These are phyloP conservation scores for Lochmaea crataegi DNA, from an alignment of 2,888 invertebrate species.

Conservation along the genomic window DNA sequence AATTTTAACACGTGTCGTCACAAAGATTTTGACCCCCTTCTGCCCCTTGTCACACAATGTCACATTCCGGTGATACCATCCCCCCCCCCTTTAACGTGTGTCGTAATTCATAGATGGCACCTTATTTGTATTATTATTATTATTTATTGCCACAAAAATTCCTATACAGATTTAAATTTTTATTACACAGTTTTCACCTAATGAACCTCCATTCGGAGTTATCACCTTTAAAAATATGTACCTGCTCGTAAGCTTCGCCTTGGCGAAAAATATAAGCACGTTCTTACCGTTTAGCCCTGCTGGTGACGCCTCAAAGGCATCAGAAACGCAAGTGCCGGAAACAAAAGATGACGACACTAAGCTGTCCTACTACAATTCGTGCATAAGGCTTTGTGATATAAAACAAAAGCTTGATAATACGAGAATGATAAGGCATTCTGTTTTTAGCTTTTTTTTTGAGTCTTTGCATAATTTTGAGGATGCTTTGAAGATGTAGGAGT, in stretches of 20 bases:
- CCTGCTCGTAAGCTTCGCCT: background rate
- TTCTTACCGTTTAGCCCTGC: constrained; percentile 17
- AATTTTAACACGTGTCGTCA: no score
- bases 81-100: no score
- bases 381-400: constrained; percentile 47
- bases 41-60: no score
- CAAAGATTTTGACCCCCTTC: no score
- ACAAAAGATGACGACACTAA: constrained; percentile 30
- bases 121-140: no score
- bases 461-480: constrained; percentile 33
- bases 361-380: constrained; percentile 15
- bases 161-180: background rate
- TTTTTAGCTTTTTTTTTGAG: constrained; percentile 51
- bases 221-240: background rate
- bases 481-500: constrained; percentile 23
- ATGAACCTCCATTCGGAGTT: background rate
- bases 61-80: no score
- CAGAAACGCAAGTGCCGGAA: constrained; percentile 27
- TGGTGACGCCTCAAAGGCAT: constrained; percentile 20
- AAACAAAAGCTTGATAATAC: constrained; percentile 50
- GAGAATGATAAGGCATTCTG: constrained; percentile 45
- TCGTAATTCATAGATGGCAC: no score
- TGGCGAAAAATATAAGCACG: constrained; percentile 10
- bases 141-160: no score
- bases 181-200: background rate